phyloP scores from a whole-genome alignment of 2,113 vertebrate genomes.

The Cromileptes altivelis region DNA sequence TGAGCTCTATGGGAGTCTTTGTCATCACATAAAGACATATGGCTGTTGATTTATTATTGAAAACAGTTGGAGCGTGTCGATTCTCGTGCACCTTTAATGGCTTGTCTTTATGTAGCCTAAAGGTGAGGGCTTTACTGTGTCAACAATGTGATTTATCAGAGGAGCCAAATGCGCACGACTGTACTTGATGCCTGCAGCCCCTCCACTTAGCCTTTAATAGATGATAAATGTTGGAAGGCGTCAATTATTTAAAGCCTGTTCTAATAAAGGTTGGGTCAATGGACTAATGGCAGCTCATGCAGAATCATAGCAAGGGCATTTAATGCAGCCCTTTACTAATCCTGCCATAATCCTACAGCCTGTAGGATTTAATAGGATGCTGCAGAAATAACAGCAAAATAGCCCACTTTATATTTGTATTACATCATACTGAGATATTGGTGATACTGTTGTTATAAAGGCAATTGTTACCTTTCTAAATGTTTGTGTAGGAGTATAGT shows the following conservation, averaged over 20 bases:
- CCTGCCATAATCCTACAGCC: neutral
- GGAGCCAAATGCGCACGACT: neutral
- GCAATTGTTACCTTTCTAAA: neutral
- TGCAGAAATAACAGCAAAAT: neutral
- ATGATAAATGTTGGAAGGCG: neutral
- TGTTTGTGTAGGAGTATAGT: neutral
- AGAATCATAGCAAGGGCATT: neutral
- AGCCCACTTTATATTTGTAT: no score
- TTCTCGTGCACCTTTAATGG: neutral
- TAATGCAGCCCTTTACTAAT: neutral
- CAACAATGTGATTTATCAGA: conserved; percentile 11
- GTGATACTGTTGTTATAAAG: neutral
- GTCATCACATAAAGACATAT: conserved; percentile 25
- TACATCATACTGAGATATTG: neutral
- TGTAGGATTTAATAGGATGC: neutral
- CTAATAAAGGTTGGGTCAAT: neutral
- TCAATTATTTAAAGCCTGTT: neutral
- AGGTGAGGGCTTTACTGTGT: neutral
- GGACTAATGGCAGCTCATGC: neutral
- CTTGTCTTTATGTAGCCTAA: neutral
- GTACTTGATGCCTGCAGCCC: neutral
- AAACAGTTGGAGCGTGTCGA: neutral
- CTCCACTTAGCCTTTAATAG: conserved; percentile 10
- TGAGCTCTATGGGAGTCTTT: conserved; percentile 45
- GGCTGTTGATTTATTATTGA: conserved; percentile 24